These are phyloP conservation scores for Pachyseris speciosa DNA, from an alignment of 64 coral and sea anemone genomes.

Conservation along the genomic window DNA sequence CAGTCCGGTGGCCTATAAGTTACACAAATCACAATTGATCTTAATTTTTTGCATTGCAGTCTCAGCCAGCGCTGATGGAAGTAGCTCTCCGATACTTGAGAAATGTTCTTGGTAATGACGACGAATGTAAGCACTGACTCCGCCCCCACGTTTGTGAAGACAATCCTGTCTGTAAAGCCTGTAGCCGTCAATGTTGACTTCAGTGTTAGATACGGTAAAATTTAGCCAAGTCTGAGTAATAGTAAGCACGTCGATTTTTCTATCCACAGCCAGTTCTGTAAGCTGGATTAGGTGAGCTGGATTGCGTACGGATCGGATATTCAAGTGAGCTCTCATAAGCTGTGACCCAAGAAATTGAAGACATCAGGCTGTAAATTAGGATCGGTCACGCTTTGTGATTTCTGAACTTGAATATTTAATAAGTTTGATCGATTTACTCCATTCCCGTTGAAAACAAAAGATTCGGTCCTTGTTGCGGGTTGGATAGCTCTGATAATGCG, in stretches of 20 bases:
- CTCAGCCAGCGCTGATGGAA: not conserved
- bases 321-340: not conserved
- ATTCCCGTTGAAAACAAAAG: too few relatives aligned
- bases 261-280: not conserved
- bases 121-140: constrained; percentile 24
- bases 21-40: constrained; percentile 54
- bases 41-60: not conserved
- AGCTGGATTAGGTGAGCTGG: not conserved
- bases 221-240: constrained; percentile 39
- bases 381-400: too few relatives aligned
- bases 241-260: constrained; percentile 25
- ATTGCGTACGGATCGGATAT: constrained; percentile 9
- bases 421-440: too few relatives aligned
- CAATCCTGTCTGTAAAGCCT: constrained; percentile 17
- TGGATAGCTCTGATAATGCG: too few relatives aligned
- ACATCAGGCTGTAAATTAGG: too few relatives aligned
- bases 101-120: not conserved
- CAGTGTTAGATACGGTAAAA: not conserved
- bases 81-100: not conserved
- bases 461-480: too few relatives aligned
- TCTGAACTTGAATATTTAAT: too few relatives aligned
- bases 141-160: not conserved
- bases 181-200: constrained; percentile 17
- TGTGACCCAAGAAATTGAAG: too few relatives aligned
- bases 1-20: constrained; percentile 25